phyloP scores from a whole-genome alignment of 2,797 vertebrate species.

The Novumbra hubbsi region DNA sequence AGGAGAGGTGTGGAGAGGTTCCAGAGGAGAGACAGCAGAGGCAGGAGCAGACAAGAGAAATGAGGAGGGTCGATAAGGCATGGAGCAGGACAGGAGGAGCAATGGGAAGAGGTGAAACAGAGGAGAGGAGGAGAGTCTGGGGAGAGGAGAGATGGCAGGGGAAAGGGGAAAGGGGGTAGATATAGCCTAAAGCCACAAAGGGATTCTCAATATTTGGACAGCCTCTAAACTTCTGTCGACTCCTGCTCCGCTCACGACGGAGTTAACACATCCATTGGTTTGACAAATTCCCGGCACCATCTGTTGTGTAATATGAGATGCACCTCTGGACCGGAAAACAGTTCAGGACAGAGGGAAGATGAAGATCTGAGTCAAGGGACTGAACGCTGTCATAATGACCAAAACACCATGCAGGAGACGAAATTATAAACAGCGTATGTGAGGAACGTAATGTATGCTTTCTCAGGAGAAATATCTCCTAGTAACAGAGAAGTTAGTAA shows the following conservation, averaged over 20 bases:
- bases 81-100: not conserved
- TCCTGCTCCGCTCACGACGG: conserved; percentile 54
- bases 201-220: conserved; percentile 62
- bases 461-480: not conserved
- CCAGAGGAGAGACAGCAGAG: conserved; percentile 13
- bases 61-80: conserved; percentile 15
- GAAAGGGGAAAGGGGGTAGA: conserved; percentile 23
- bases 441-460: not conserved
- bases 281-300: conserved; percentile 70
- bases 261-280: conserved; percentile 65
- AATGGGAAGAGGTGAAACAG: conserved; percentile 1
- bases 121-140: not conserved
- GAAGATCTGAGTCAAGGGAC: conserved; percentile 61
- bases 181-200: conserved; percentile 48
- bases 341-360: conserved; percentile 56
- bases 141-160: not conserved
- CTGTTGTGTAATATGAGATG: conserved; percentile 64
- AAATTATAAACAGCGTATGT: not conserved
- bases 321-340: conserved; percentile 63
- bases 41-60: not conserved
- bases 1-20: conserved; percentile 3
- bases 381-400: not conserved
- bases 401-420: not conserved
- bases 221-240: conserved; percentile 40
- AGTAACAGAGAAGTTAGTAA: not conserved